Evolutionary conservation across 2,113 vertebrate genomes (phyloP).

Genomic region (Aegithalos caudatus): DNA sequence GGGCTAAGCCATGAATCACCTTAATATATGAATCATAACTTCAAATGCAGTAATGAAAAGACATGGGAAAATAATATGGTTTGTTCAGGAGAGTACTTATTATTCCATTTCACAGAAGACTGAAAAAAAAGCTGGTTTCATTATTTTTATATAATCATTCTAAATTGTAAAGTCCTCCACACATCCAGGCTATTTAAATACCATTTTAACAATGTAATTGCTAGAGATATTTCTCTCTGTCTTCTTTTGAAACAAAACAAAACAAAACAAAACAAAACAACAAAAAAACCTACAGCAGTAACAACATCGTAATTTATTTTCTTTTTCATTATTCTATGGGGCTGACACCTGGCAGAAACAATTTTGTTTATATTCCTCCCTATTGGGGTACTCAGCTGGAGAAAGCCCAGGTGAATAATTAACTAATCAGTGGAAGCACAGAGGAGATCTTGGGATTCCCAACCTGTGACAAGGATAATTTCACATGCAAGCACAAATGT

Average conservation of each 20-base stretch:
- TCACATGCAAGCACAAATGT: neutral
- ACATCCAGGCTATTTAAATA: conserved; percentile 19
- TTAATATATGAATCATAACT: conserved; percentile 44
- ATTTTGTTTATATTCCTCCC: conserved; percentile 24
- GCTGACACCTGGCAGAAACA: conserved; percentile 19
- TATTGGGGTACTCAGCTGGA: conserved; percentile 5
- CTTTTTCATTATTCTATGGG: neutral
- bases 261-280: neutral
- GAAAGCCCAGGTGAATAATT: conserved; percentile 42
- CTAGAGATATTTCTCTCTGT: neutral
- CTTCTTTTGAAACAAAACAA: neutral
- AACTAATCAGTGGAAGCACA: conserved; percentile 1
- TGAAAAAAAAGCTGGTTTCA: conserved; percentile 36
- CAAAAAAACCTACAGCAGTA: neutral
- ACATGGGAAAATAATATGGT: conserved; percentile 25
- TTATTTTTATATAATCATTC: conserved; percentile 53
- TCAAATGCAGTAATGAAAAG: conserved; percentile 37
- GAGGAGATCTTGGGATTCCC: neutral
- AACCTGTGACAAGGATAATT: neutral
- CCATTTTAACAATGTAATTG: conserved; percentile 34
- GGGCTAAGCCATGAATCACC: conserved; percentile 43
- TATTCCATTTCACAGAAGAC: conserved; percentile 48
- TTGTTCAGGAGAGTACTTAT: conserved; percentile 46
- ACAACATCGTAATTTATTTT: conserved; percentile 25
- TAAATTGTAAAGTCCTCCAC: conserved; percentile 34